Conservation (phyloP, 1,140 invertebrate genomes). For the Drosophila murphyi region DNA sequence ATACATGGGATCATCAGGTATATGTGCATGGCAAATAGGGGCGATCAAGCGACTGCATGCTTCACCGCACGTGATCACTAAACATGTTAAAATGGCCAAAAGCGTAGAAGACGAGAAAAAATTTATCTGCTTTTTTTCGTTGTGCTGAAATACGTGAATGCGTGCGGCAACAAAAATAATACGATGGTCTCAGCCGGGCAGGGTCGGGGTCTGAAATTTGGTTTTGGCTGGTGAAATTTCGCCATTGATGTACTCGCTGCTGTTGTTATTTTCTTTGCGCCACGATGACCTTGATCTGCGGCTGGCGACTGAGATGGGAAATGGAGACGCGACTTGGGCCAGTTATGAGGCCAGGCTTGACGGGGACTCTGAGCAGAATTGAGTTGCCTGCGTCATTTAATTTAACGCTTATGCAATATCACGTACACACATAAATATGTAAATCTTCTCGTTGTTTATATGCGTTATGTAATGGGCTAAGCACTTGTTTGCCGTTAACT, state of each 20-base stretch:
- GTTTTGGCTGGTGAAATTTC: constrained; percentile 57
- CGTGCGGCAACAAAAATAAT: constrained; percentile 15
- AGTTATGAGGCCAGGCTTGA: constrained; percentile 11
- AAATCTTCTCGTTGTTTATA: constrained; percentile 57
- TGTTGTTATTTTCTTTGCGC: constrained; percentile 37
- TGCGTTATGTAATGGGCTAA: constrained; percentile 49
- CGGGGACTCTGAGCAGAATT: constrained; percentile 11
- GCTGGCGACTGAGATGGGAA: constrained; percentile 15
- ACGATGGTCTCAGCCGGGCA: background rate
- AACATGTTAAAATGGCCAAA: constrained; percentile 23
- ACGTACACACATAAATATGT: constrained; percentile 47
- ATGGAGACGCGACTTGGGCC: constrained; percentile 18
- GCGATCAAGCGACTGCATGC: constrained; percentile 25
- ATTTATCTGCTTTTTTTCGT: constrained; percentile 19
- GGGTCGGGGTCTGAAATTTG: constrained; percentile 26
- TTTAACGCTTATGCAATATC: constrained; percentile 48
- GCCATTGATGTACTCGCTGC: constrained; percentile 28
- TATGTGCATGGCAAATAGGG: constrained; percentile 4
- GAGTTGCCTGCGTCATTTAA: constrained; percentile 33
- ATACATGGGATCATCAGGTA: constrained; percentile 13
- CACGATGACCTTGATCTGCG: constrained; percentile 55
- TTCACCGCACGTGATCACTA: constrained; percentile 37
- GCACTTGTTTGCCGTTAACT: constrained; percentile 37
- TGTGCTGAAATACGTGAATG: constrained; percentile 36
- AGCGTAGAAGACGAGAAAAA: constrained; percentile 14